Evolutionary conservation across 2,113 vertebrate species (phyloP).

Genomic region (Strigops habroptila): DNA sequence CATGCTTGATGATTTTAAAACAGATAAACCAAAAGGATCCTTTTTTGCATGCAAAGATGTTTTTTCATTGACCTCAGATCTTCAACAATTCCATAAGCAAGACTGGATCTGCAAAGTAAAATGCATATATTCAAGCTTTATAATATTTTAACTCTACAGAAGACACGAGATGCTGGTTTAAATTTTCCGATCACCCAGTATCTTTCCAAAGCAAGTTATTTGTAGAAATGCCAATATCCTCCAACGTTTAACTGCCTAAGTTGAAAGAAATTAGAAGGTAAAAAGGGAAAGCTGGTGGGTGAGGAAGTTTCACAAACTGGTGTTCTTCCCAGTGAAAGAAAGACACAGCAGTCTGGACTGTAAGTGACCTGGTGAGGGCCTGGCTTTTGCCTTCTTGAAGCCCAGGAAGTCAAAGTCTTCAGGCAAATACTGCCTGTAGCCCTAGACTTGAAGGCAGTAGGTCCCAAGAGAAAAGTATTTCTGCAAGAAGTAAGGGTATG

Average conservation of each 20-base stretch:
- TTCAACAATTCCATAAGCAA: slow-evolving; percentile 28
- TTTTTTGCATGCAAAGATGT: neutral
- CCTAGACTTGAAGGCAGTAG: neutral
- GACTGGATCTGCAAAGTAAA: slow-evolving; percentile 48
- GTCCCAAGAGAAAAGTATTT: neutral
- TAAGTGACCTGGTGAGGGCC: neutral
- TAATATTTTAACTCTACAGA: neutral
- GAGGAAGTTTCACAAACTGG: neutral
- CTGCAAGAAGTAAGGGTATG: neutral
- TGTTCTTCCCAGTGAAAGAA: neutral
- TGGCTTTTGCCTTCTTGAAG: neutral
- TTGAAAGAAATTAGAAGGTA: neutral
- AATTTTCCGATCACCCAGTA: neutral
- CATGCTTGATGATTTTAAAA: neutral
- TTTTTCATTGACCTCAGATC: slow-evolving; percentile 16
- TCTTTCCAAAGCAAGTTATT: neutral
- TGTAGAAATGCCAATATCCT: neutral
- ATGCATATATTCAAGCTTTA: neutral
- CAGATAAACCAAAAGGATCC: neutral
- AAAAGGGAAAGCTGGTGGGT: neutral
- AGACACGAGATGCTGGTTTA: neutral
- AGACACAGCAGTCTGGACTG: neutral
- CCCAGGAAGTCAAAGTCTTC: neutral
- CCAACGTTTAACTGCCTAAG: neutral
- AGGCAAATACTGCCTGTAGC: neutral